phyloP scores from a whole-genome alignment of 2,797 vertebrate genomes.

The Periparus ater region DNA sequence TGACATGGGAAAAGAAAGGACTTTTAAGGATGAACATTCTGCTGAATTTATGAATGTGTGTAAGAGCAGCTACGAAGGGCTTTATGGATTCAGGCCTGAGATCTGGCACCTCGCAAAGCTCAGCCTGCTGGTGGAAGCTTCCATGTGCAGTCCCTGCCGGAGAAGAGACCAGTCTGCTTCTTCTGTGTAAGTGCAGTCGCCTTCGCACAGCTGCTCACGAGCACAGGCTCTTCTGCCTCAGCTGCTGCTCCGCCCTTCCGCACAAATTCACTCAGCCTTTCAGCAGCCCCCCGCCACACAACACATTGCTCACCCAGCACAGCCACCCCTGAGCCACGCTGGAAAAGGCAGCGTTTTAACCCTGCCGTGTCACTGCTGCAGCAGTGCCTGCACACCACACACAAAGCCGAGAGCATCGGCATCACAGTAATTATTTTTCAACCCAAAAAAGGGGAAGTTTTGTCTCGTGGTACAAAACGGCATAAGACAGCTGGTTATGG shows the following conservation, averaged over 20 bases:
- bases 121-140: not conserved
- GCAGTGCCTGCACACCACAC: not conserved
- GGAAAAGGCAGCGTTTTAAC: not conserved
- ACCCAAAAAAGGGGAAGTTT: not conserved
- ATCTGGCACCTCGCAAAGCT: not conserved
- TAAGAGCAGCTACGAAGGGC: not conserved
- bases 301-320: not conserved
- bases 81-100: not conserved
- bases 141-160: fast-evolving
- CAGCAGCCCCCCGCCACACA: not conserved
- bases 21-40: not conserved
- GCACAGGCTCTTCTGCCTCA: not conserved
- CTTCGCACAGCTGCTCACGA: not conserved
- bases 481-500: not conserved
- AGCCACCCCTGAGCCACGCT: not conserved
- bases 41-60: not conserved
- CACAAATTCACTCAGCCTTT: not conserved
- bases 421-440: not conserved
- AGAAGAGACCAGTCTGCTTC: not conserved
- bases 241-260: not conserved
- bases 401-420: not conserved
- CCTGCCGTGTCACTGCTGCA: not conserved
- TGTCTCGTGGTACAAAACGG: not conserved
- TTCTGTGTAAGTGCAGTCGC: not conserved
- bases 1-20: not conserved